A percentile compares a stretch with the other conserved stretches of the same genome.
Evolutionary conservation across 1,140 invertebrate species (phyloP).

Genomic region (Dreissena rostriformis): DNA sequence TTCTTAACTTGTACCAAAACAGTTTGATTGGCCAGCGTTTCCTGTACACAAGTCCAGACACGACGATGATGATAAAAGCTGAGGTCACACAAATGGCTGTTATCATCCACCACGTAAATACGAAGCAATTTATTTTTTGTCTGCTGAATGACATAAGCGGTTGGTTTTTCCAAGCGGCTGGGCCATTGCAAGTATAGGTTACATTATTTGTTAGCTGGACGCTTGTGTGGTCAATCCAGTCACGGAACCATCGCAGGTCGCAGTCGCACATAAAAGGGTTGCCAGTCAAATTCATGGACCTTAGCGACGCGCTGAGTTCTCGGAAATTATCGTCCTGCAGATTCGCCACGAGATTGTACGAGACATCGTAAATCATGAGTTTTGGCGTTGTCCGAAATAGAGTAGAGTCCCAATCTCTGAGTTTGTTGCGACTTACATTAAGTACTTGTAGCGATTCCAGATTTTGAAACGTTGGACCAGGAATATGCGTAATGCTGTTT

Average conservation of each 20-base stretch:
- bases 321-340: constrained; percentile 61
- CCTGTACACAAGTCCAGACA: constrained; percentile 54
- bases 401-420: constrained; percentile 63
- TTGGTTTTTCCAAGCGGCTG: constrained; percentile 63
- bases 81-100: constrained; percentile 38
- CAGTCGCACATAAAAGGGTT: constrained; percentile 73
- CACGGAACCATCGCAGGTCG: constrained; percentile 71
- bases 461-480: constrained; percentile 59
- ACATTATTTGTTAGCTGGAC: constrained; percentile 49
- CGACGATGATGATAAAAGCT: constrained; percentile 44
- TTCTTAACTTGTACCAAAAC: constrained; percentile 45
- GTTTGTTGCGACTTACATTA: constrained; percentile 59
- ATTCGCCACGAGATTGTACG: constrained; percentile 65
- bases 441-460: constrained; percentile 53
- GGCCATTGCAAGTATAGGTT: constrained; percentile 63
- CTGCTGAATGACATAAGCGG: constrained; percentile 63
- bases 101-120: constrained; percentile 60
- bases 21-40: constrained; percentile 67
- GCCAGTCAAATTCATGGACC: constrained; percentile 61
- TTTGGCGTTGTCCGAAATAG: constrained; percentile 55
- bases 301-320: constrained; percentile 52
- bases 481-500: constrained; percentile 60
- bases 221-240: constrained; percentile 67
- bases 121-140: constrained; percentile 66
- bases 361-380: constrained; percentile 59